Evolutionary conservation across 2,113 vertebrate species (phyloP).

Genomic region (Oreotrochilus melanogaster): DNA sequence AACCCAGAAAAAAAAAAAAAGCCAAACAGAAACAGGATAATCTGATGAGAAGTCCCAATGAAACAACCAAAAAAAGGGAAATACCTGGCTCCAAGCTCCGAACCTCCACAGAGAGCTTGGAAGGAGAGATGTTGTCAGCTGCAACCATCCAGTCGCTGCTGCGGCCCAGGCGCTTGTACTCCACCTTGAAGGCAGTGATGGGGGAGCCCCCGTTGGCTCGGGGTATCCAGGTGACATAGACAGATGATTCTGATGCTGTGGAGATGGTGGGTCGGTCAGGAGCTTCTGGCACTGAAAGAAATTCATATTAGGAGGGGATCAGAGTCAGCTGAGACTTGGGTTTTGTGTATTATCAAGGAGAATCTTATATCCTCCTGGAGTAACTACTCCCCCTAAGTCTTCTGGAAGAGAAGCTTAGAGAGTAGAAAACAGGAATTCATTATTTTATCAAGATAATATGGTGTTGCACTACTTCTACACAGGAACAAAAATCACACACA

Average conservation of each 20-base stretch:
- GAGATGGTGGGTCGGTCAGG: slow-evolving; percentile 94
- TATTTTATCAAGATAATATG: neutral
- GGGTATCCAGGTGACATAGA: slow-evolving; percentile 97
- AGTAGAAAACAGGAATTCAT: neutral
- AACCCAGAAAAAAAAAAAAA: too few species aligned
- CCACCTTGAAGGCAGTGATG: slow-evolving; percentile 94
- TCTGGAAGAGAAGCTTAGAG: neutral
- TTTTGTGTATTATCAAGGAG: neutral
- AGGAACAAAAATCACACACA: neutral
- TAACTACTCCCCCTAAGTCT: neutral
- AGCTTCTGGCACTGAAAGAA: slow-evolving; percentile 89
- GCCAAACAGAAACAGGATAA: neutral
- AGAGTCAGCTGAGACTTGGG: neutral
- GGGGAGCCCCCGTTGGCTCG: slow-evolving; percentile 96
- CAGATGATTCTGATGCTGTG: slow-evolving; percentile 90
- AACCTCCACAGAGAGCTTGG: slow-evolving; percentile 96
- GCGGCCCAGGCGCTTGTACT: slow-evolving; percentile 87
- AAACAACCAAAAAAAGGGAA: neutral
- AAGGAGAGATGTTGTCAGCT: slow-evolving; percentile 93
- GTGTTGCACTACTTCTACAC: neutral
- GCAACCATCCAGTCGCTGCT: slow-evolving; percentile 87
- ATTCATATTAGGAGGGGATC: neutral
- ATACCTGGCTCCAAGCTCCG: slow-evolving; percentile 92
- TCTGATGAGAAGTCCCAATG: neutral
- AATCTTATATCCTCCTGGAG: neutral